These are phyloP conservation scores for Platycheirus rosarum DNA, from an alignment of 2,888 invertebrate genomes.

Conservation along the genomic window DNA sequence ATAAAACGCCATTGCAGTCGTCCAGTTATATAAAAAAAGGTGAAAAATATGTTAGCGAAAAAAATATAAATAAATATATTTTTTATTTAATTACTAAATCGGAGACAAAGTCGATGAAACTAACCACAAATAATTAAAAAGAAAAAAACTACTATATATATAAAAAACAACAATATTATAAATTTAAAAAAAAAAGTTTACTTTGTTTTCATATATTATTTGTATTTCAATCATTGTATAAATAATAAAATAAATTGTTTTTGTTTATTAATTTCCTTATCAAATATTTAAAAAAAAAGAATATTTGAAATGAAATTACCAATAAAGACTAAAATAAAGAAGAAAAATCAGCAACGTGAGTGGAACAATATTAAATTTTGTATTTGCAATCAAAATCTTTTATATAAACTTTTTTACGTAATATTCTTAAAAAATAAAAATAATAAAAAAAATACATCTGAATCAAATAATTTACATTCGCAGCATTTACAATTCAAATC, in stretches of 20 bases:
- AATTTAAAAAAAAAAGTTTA: slow-evolving; percentile 25
- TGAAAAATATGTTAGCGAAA: slow-evolving; percentile 61
- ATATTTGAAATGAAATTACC: slow-evolving; percentile 23
- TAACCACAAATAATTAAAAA: slow-evolving; percentile 51
- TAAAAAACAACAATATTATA: slow-evolving; percentile 29
- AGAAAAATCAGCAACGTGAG: slow-evolving; percentile 27
- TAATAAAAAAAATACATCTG: slow-evolving; percentile 35
- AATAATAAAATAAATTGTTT: slow-evolving; percentile 26
- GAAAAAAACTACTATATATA: slow-evolving; percentile 13
- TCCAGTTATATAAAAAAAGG: slow-evolving; percentile 53
- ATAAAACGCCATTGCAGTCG: slow-evolving; percentile 74
- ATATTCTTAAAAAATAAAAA: slow-evolving; percentile 29
- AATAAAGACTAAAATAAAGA: slow-evolving; percentile 49
- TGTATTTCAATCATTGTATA: slow-evolving; percentile 42
- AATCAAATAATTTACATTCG: slow-evolving; percentile 21
- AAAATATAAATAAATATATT: slow-evolving; percentile 65
- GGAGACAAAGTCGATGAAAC: slow-evolving; percentile 65
- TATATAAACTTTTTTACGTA: slow-evolving; percentile 43
- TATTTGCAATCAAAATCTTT: slow-evolving; percentile 37
- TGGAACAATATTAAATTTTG: slow-evolving; percentile 46
- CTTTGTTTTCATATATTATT: slow-evolving; percentile 33
- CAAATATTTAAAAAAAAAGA: slow-evolving; percentile 24
- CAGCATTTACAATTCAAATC: slow-evolving; percentile 14
- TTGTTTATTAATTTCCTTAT: slow-evolving; percentile 44
- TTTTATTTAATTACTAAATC: slow-evolving; percentile 65